Base-by-base conservation (phyloP, 2,888 invertebrate genomes). In the Dynastes maya region DNA sequence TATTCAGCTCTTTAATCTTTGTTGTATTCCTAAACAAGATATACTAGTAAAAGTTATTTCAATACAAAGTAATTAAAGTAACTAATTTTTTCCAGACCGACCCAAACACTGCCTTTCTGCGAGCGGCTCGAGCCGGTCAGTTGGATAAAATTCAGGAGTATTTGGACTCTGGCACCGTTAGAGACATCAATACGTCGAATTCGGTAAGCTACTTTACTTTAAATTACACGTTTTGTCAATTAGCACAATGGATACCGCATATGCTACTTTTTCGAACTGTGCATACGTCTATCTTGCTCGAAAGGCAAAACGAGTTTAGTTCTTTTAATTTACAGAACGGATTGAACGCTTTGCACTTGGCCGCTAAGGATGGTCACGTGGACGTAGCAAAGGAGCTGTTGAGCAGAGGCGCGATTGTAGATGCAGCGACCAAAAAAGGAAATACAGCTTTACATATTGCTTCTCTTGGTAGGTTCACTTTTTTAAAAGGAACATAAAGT, bases 131-230 rank as follows among this genome's bases (percentile, higher is more conserved):
- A 85, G 98, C 98, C 82, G 99, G 99, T 67, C 98, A 99, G 88
- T 91, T 99, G 84, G 97, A 97, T 85, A 97, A 97, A 89, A 96
- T 99, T 37, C 91, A 97, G 86, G 98, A 99, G 88, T 95, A 97
- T 85, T 92, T 99, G 83, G 96, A 98, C 90, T 91, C 92, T 55
- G 92, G 92, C 79, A 95, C 95, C 80, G 95, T 97, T 84, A 94
- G 96, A 83, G 98, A 99, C 88, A 99, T 99, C 88, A 98, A 99
- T 91, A 97, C 98, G 83, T 96, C 97, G 88, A 99, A 99, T 91
- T 96, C 98, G 87, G 98, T 98, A 90, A 94, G 94, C 90, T 22
- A 61, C 27, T 61, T 32, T 5, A 16, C 22, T 58, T 70, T 11
- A 65, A 22, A 37, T 55, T 58, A 78, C 63, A 78, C 61, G 49